Evolutionary conservation across 2,797 vertebrate genomes (phyloP).

Genomic region (Aeoliscus strigatus): DNA sequence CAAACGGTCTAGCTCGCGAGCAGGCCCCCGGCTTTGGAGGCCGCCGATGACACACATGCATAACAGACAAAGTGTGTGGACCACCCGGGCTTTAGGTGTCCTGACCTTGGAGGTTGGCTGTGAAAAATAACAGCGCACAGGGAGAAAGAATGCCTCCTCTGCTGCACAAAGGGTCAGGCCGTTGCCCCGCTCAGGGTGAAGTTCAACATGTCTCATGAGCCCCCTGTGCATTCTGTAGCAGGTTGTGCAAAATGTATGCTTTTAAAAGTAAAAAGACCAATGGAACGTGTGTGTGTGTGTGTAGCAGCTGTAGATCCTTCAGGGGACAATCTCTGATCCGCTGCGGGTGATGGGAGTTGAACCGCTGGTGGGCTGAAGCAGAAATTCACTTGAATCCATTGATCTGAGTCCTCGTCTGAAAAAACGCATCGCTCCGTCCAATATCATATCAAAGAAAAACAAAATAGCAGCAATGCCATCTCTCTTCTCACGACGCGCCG

Average conservation of each 20-base stretch:
- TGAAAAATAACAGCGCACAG: slow-evolving; percentile 67
- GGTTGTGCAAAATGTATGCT: slow-evolving; percentile 43
- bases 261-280: slow-evolving; percentile 34
- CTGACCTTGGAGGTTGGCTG: slow-evolving; percentile 71
- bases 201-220: slow-evolving; percentile 46
- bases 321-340: slow-evolving; percentile 20
- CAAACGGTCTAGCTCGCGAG: slow-evolving; percentile 53
- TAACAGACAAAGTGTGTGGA: slow-evolving; percentile 67
- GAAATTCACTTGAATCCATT: slow-evolving; percentile 48
- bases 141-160: slow-evolving; percentile 57
- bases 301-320: slow-evolving; percentile 9
- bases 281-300: slow-evolving; percentile 20
- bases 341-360: slow-evolving; percentile 25
- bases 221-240: slow-evolving; percentile 11
- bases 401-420: slow-evolving; percentile 58
- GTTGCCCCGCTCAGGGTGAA: slow-evolving; percentile 47
- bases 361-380: slow-evolving; percentile 26
- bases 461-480: slow-evolving; percentile 75
- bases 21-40: slow-evolving; percentile 44
- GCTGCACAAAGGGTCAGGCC: slow-evolving; percentile 50
- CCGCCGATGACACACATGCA: slow-evolving; percentile 72
- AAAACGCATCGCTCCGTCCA: slow-evolving; percentile 69
- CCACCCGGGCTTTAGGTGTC: slow-evolving; percentile 68
- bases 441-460: slow-evolving; percentile 74
- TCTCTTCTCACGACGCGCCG: slow-evolving; percentile 72